Evolutionary conservation across 1,140 invertebrate genomes (phyloP), one percentile per base, ranked within the genome.

Genomic region (Bombus pascuorum): DNA sequence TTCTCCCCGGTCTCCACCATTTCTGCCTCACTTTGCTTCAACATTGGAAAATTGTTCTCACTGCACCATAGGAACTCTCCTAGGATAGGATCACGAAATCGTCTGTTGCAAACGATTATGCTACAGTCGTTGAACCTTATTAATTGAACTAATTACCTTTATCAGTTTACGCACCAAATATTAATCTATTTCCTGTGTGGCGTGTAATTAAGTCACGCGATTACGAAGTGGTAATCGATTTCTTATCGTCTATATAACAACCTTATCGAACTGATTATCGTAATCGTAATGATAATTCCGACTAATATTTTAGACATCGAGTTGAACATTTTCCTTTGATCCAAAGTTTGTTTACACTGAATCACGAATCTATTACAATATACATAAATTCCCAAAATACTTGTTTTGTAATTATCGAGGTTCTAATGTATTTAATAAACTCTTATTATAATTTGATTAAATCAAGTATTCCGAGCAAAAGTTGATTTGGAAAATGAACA

Each of bases 151-250:
- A 53, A 22, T 22, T 22, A 2, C 34, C 65, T 18, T 59, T 71
- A 78, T 83, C 82, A 34, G 22, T 79, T 53, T 22, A 59, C 0
- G 3, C 6, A 70, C 59, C 62, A 59, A 68, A 53, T 70, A 42
- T 80, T 53, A 74, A 53, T 57, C 28, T 39, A 70, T 70, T 47
- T 22, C 18, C 28, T 9, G 34, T 10, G 32, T 15, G 25, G 8
- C 42, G 5, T 9, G 42, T 12, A 74, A 85, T 85, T 68, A 68
- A 39, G 42, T 47, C 2, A 18, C 25, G 5, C 57, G 13, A 53
- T 9, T 73, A 68, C n/a, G 28, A 81, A n/a, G 59, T 68, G 25
- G 78, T 57, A 37, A 57, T 37, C 12, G n/a, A 71, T 53, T 74
- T 79, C 28, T 80, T 70, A 59, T 74, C 71, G 18, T 8, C 13